Base-by-base conservation (phyloP, 2,113 vertebrate species). In the Myiozetetes cayanensis region DNA sequence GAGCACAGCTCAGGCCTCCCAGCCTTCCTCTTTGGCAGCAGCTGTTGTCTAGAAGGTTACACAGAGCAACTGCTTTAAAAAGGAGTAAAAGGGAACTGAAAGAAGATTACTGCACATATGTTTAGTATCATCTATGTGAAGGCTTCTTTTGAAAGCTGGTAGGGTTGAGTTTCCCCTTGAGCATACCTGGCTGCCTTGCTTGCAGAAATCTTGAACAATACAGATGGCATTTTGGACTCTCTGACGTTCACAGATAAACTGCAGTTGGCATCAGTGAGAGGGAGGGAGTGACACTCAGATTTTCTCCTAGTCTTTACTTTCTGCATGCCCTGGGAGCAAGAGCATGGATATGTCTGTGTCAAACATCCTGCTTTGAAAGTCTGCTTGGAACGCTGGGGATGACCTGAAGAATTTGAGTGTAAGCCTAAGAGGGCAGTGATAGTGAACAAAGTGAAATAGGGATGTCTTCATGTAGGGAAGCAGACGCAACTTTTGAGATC, bases 31-130 rank as follows among this genome's bases (percentile, higher is more conserved):
- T 85, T 47, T 49, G 53, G 62, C 82, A 88, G 82, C 75, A 92
- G 90, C 67, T 80, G 61, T 24, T 83, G 62, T 59, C 85, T 76
- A 50, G 58, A 56, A 80, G 75, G 82, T 39, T 90, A 58, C 9
- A 19, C 12, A 1, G 9, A 93, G 70, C 3, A 2, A 43, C 50
- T 50, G 47, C 92, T 78, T 14, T 47, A 27, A 49, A 73, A 53
- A 94, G n/a, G 31, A 79, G 50, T 65, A 18, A 65, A 76, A 93
- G 70, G 58, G 84, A 91, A 24, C 58, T 53, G 37, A n/a, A 71
- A 83, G 59, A 90, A 74, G 47, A 78, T 87, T 37, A 9, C 24
- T 47, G 65, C 56, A 78, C 18, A 7, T 72, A 66, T 87, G 70
- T 81, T 78, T 55, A 22, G 12, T 31, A 43, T 67, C 84, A 74